These are phyloP conservation scores for Daphoenositta chrysoptera DNA, from an alignment of 2,113 vertebrate species.

Conservation along the genomic window DNA sequence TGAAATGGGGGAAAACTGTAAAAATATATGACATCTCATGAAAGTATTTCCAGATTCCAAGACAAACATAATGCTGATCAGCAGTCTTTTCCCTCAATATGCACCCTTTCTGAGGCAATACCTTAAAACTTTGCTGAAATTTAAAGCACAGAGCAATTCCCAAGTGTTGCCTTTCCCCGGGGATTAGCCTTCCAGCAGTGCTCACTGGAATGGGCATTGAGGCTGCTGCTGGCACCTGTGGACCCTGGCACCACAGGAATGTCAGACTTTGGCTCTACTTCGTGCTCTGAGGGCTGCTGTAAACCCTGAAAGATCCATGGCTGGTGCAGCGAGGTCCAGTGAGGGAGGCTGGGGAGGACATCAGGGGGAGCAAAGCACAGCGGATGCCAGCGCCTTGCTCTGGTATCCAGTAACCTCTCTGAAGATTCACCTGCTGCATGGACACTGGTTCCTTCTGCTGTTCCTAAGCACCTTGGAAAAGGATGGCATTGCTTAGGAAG, in stretches of 20 bases:
- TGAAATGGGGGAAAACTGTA: neutral
- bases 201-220: neutral
- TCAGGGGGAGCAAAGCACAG: neutral
- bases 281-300: neutral
- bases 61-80: neutral
- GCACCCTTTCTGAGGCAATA: neutral
- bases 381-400: neutral
- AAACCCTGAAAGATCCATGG: neutral
- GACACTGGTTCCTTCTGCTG: neutral
- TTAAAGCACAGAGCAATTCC: neutral
- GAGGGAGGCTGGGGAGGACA: neutral
- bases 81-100: neutral
- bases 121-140: neutral
- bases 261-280: neutral
- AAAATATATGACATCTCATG: neutral
- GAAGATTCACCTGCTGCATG: neutral
- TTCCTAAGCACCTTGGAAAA: neutral
- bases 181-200: no score
- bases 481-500: neutral
- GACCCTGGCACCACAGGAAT: rapidly evolving
- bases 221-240: neutral
- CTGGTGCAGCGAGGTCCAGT: neutral
- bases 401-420: neutral
- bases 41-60: neutral
- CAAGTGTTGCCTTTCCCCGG: neutral